A percentile compares a stretch with the other conserved stretches of the same genome.
Evolutionary conservation across 2,797 vertebrate species (phyloP).

Genomic region (Schizothorax lantsangensis): DNA sequence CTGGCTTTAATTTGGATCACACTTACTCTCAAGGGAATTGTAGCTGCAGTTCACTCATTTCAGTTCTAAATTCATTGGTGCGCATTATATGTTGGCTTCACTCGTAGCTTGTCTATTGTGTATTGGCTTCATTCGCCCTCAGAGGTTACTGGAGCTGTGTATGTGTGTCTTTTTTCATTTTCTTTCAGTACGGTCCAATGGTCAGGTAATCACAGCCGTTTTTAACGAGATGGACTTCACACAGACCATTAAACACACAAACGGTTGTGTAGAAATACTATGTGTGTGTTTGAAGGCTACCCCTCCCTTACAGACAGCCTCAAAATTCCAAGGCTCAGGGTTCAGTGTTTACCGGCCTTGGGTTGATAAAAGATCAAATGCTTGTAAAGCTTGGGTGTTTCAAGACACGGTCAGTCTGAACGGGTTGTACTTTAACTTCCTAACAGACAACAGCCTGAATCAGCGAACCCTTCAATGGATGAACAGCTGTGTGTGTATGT

Average conservation of each 20-base stretch:
- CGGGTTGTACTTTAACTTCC: slow-evolving; percentile 27
- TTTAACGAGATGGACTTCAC: slow-evolving; percentile 69
- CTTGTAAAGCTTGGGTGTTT: slow-evolving; percentile 27
- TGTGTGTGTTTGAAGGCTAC: slow-evolving; percentile 26
- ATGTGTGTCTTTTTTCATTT: neutral
- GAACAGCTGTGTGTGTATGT: slow-evolving; percentile 22
- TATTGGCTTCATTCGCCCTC: slow-evolving; percentile 2
- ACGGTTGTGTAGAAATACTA: slow-evolving; percentile 27
- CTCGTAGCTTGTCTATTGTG: neutral
- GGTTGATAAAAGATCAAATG: slow-evolving; percentile 41
- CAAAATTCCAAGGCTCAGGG: slow-evolving; percentile 44
- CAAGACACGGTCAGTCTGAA: slow-evolving; percentile 28
- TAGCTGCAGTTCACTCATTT: neutral
- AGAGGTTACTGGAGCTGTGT: slow-evolving; percentile 12
- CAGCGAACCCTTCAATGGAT: neutral
- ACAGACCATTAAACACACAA: slow-evolving; percentile 66
- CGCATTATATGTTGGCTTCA: slow-evolving; percentile 26
- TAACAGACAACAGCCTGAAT: neutral
- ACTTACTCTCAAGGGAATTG: slow-evolving; percentile 12
- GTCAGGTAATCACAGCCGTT: slow-evolving; percentile 63
- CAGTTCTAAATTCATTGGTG: slow-evolving; percentile 26
- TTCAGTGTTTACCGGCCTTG: slow-evolving; percentile 46
- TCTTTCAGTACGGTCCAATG: slow-evolving; percentile 44
- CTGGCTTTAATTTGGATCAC: slow-evolving; percentile 10
- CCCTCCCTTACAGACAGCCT: slow-evolving; percentile 25